phyloP scores from a whole-genome alignment of 2,113 vertebrate species.

The Euleptes europaea region DNA sequence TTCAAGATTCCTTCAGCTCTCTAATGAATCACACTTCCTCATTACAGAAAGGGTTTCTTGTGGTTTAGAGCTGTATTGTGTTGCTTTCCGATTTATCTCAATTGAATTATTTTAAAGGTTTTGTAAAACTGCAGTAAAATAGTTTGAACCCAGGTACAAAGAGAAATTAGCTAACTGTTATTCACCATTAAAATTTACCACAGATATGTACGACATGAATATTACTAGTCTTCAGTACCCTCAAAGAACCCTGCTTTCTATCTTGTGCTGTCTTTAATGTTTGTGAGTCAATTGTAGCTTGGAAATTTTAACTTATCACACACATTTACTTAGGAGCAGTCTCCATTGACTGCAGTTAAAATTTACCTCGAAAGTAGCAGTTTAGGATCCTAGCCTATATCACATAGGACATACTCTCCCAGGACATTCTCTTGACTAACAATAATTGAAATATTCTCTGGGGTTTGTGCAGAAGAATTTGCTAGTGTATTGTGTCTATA shows the following conservation, averaged over 20 bases:
- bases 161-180: not conserved
- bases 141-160: not conserved
- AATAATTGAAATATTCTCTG: not conserved
- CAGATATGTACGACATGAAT: not conserved
- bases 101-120: conserved; percentile 14
- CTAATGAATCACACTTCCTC: conserved; percentile 17
- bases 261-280: conserved; percentile 13
- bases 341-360: not conserved
- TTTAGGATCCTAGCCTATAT: not conserved
- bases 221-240: not conserved
- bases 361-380: not conserved
- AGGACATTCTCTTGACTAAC: not conserved
- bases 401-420: not conserved
- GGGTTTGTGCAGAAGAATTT: not conserved
- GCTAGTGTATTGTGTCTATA: too few relatives aligned
- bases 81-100: conserved; percentile 33
- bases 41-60: conserved; percentile 19
- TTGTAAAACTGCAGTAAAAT: not conserved
- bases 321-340: not conserved
- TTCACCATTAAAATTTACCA: not conserved
- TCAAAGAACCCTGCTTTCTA: not conserved
- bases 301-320: not conserved
- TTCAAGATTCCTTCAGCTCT: not conserved
- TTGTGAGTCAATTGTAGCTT: conserved; percentile 10
- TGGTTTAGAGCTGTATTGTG: not conserved